Conservation (phyloP, 2,888 invertebrate species). For the Ichneumoninae sp. region DNA sequence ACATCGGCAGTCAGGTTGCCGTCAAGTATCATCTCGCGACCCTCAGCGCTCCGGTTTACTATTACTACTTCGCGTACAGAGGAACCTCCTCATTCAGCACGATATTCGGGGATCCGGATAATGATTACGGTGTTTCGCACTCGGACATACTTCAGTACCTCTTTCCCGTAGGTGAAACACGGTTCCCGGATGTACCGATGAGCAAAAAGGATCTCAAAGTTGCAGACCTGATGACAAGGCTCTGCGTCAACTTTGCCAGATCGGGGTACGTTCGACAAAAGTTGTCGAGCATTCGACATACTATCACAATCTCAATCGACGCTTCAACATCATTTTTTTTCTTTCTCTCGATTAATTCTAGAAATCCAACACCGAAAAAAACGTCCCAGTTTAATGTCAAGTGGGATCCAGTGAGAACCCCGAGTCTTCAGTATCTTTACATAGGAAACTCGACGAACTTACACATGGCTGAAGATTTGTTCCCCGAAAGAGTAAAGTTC, state of each 20-base stretch:
- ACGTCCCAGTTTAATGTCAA: constrained; percentile 83
- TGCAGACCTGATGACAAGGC: constrained; percentile 87
- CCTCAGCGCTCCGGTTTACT: constrained; percentile 86
- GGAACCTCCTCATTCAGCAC: constrained; percentile 89
- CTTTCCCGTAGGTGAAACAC: constrained; percentile 88
- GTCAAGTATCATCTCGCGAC: constrained; percentile 85
- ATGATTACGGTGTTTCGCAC: constrained; percentile 91
- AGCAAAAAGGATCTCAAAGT: constrained; percentile 87
- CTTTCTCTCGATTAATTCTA: constrained; percentile 80
- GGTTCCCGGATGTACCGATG: constrained; percentile 87
- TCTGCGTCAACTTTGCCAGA: constrained; percentile 92
- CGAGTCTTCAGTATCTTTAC: constrained; percentile 85
- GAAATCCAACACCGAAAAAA: constrained; percentile 88
- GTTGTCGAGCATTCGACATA: neutral
- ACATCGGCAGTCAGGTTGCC: constrained; percentile 88
- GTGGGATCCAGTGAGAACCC: constrained; percentile 87
- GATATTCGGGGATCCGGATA: constrained; percentile 88
- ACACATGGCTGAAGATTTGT: constrained; percentile 85
- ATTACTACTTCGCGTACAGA: constrained; percentile 89
- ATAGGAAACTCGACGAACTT: constrained; percentile 85
- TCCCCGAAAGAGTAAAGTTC: constrained; percentile 87
- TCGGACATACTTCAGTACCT: constrained; percentile 93
- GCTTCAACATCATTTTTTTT: neutral
- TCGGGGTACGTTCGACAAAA: constrained; percentile 86
- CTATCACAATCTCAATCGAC: neutral